These are phyloP conservation scores for Drosophila serrata DNA, from an alignment of 1,140 invertebrate genomes.

Conservation along the genomic window DNA sequence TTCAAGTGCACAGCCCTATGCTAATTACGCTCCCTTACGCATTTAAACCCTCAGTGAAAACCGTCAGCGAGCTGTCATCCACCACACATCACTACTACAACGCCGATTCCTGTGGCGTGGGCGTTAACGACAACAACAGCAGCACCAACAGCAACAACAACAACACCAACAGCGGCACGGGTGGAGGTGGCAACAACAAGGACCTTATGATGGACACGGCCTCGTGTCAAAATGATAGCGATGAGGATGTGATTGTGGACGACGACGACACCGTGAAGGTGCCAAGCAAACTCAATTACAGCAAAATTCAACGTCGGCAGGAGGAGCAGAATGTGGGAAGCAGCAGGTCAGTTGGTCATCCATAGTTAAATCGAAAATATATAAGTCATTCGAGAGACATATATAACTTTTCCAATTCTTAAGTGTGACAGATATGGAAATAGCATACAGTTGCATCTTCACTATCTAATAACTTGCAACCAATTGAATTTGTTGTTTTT, in stretches of 20 bases:
- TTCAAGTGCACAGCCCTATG: background rate
- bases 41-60: slow-evolving; percentile 66
- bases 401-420: too few species aligned
- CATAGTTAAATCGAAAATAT: background rate
- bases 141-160: slow-evolving; percentile 56
- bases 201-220: slow-evolving; percentile 79
- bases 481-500: too few species aligned
- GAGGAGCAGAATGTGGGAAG: slow-evolving; percentile 77
- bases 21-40: slow-evolving; percentile 16
- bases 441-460: too few species aligned
- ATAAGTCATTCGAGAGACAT: background rate
- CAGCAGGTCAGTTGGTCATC: slow-evolving; percentile 64
- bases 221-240: slow-evolving; percentile 82
- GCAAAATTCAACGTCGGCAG: slow-evolving; percentile 66
- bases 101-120: slow-evolving; percentile 80
- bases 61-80: slow-evolving; percentile 83
- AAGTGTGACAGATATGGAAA: slow-evolving; percentile 18
- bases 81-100: slow-evolving; percentile 85
- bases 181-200: slow-evolving; percentile 52
- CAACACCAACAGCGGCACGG: slow-evolving; percentile 42
- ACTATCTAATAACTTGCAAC: too few species aligned
- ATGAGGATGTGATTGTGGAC: slow-evolving; percentile 84
- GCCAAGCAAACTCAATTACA: slow-evolving; percentile 53
- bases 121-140: slow-evolving; percentile 60
- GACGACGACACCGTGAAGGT: slow-evolving; percentile 81